Evolutionary conservation across 2,113 vertebrate genomes (phyloP).

Genomic region (Antechinus stuartii): DNA sequence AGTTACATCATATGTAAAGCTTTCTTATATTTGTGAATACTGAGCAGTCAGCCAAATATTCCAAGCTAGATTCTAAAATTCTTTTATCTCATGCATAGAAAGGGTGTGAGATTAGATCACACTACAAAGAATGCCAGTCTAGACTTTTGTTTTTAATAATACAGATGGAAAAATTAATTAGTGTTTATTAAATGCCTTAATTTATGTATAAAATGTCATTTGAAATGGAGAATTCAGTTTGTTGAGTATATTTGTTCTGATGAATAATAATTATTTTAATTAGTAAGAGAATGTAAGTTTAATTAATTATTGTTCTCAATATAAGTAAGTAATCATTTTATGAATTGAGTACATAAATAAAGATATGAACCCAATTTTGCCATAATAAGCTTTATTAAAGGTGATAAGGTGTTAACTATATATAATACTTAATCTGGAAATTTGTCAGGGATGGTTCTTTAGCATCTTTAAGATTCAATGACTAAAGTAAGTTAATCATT

Average conservation of each 20-base stretch:
- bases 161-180: not conserved
- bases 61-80: not conserved
- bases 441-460: not conserved
- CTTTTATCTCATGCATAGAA: not conserved
- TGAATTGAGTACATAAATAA: not conserved
- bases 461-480: not conserved
- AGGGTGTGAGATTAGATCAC: not conserved
- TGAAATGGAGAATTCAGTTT: not conserved
- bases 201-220: not conserved
- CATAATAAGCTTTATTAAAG: not conserved
- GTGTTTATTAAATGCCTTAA: not conserved
- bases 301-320: not conserved
- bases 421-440: not conserved
- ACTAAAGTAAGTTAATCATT: not conserved
- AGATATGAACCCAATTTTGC: not conserved
- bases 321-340: not conserved
- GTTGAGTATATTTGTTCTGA: not conserved
- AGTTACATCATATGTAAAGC: not conserved
- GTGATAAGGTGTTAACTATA: not conserved
- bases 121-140: not conserved
- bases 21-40: not conserved
- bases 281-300: not conserved
- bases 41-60: not conserved
- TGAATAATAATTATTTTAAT: not conserved
- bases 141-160: not conserved